A percentile compares a stretch with the other conserved stretches of the same genome.
These are phyloP conservation scores for Mythimna loreyi DNA, from an alignment of 2,888 invertebrate species.

Conservation along the genomic window DNA sequence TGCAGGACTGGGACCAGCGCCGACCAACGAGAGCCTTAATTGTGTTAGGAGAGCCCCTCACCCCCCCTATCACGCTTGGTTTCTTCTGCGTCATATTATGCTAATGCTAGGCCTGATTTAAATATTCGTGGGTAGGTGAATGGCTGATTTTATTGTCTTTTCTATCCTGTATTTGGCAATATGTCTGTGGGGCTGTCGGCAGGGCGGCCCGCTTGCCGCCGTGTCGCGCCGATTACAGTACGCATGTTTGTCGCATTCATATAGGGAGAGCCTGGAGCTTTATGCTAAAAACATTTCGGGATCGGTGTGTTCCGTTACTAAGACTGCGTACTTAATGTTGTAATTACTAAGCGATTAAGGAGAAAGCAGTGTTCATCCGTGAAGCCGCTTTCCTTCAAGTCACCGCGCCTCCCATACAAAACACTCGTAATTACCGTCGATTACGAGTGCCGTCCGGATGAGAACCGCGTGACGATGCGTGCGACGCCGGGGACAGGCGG, in stretches of 20 bases:
- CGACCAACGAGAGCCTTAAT: slow-evolving; percentile 52
- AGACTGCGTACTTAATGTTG: slow-evolving; percentile 10
- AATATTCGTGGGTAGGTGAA: slow-evolving; percentile 57
- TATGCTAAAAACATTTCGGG: slow-evolving; percentile 3
- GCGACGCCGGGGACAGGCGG: neutral
- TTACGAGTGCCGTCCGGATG: slow-evolving; percentile 4
- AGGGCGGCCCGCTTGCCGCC: neutral
- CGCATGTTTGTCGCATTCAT: neutral
- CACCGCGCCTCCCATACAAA: neutral
- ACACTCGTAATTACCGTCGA: slow-evolving; percentile 14
- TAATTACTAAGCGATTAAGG: slow-evolving; percentile 21
- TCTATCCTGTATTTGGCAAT: slow-evolving; percentile 45
- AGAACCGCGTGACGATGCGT: slow-evolving; percentile 14
- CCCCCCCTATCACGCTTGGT: neutral
- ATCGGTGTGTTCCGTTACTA: neutral
- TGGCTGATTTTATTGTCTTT: slow-evolving; percentile 47
- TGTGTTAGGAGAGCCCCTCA: slow-evolving; percentile 38
- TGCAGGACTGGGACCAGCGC: slow-evolving; percentile 21
- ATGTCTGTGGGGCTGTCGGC: slow-evolving; percentile 22
- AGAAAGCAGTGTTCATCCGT: neutral
- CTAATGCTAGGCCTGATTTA: slow-evolving; percentile 54
- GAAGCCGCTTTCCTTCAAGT: neutral
- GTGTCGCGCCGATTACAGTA: neutral
- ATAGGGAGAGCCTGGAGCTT: neutral
- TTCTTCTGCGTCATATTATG: slow-evolving; percentile 43